These are phyloP conservation scores for Dryobotodes eremita DNA, from an alignment of 2,888 invertebrate species.

Conservation along the genomic window DNA sequence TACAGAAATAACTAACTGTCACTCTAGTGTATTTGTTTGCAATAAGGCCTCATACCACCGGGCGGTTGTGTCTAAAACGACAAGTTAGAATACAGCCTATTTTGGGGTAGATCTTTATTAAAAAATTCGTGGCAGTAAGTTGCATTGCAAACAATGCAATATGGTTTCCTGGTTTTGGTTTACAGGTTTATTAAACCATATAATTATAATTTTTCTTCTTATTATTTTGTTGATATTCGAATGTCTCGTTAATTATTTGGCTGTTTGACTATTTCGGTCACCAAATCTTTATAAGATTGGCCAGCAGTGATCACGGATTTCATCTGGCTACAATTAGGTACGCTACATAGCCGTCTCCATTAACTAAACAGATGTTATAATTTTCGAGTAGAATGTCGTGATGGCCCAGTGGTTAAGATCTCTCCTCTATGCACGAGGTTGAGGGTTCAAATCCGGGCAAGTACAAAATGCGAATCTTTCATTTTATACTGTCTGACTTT, in stretches of 20 bases:
- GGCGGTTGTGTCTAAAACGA: slow-evolving; percentile 23
- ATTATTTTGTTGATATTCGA: neutral
- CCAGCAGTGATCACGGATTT: neutral
- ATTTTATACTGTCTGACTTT: no score
- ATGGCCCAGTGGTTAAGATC: no score
- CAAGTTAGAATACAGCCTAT: neutral
- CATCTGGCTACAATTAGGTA: neutral
- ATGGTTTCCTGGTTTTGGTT: neutral
- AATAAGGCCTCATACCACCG: slow-evolving; percentile 39
- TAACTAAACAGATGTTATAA: no score
- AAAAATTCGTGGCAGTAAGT: neutral
- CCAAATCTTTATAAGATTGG: neutral
- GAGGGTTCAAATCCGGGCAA: no score
- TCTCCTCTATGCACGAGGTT: no score
- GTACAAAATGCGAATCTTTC: no score
- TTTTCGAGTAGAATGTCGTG: no score
- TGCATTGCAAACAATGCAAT: no score
- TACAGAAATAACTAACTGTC: slow-evolving; percentile 70
- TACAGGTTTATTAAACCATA: neutral
- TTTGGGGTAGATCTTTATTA: slow-evolving; percentile 23
- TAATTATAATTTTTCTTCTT: no score
- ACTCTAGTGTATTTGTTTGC: slow-evolving; percentile 62
- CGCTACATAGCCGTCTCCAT: no score
- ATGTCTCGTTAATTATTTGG: neutral
- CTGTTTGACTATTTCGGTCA: neutral